Percentiles rank a stretch among this genome's conserved stretches.
phyloP scores from a whole-genome alignment of 2,797 vertebrate genomes.

The Harpagifer antarcticus region DNA sequence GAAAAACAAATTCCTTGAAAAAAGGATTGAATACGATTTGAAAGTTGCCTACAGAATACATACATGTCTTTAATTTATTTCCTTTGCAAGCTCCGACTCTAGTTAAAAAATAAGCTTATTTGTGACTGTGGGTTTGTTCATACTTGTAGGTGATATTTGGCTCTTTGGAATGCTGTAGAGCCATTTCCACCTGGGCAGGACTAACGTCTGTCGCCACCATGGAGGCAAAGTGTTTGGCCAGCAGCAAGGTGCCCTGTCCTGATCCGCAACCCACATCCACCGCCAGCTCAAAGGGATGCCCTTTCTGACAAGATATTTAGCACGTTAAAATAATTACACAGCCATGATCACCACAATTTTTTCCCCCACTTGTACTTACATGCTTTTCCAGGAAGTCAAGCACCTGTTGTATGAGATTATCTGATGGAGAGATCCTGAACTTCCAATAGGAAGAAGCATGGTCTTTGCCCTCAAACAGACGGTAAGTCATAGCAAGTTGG shows the following conservation, averaged over 20 bases:
- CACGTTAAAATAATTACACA: background rate
- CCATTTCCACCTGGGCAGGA: conserved; percentile 86
- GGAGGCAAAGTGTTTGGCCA: conserved; percentile 82
- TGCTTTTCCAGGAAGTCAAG: conserved; percentile 81
- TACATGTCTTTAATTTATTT: background rate
- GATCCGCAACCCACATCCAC: conserved; percentile 88
- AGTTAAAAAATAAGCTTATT: background rate
- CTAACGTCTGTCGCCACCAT: conserved; percentile 90
- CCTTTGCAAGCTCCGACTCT: background rate
- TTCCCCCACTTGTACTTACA: conserved; percentile 63
- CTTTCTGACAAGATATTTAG: conserved; percentile 53
- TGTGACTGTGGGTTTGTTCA: background rate
- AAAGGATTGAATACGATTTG: background rate
- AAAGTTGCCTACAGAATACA: background rate
- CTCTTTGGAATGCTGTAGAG: conserved; percentile 52
- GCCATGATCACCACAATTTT: too few relatives aligned
- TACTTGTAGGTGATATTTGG: conserved; percentile 82
- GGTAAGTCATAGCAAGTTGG: conserved; percentile 74
- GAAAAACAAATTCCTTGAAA: background rate
- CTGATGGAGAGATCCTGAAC: conserved; percentile 82
- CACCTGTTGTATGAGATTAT: conserved; percentile 78
- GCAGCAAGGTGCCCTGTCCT: conserved; percentile 80
- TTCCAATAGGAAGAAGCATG: conserved; percentile 84
- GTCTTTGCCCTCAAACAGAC: conserved; percentile 83
- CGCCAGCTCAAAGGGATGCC: conserved; percentile 68